phyloP scores from a whole-genome alignment of 2,113 vertebrate genomes.

The Heloderma charlesbogerti region DNA sequence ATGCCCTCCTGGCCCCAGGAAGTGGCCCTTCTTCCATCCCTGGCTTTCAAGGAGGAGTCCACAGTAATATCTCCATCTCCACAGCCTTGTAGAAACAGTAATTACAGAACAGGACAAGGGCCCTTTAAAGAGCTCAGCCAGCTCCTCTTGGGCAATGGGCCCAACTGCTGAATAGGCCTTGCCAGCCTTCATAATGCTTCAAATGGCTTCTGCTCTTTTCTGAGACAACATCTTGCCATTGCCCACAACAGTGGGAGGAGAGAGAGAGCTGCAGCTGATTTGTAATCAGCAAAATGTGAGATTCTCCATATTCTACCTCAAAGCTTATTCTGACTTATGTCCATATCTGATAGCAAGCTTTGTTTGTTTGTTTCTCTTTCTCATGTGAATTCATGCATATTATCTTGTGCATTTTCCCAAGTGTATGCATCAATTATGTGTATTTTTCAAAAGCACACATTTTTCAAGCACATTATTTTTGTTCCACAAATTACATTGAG shows the following conservation, averaged over 20 bases:
- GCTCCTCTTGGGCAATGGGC: background rate
- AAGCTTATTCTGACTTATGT: no score
- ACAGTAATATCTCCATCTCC: background rate
- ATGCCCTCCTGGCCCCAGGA: background rate
- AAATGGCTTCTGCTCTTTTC: background rate
- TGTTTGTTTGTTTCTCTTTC: no score
- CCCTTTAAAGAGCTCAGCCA: background rate
- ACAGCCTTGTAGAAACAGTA: background rate
- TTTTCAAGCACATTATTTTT: no score
- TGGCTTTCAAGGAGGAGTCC: background rate
- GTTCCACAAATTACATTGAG: no score
- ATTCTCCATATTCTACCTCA: no score
- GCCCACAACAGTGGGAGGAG: background rate
- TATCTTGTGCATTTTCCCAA: no score
- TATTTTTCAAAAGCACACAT: no score
- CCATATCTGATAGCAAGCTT: no score
- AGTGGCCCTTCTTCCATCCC: background rate
- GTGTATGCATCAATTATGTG: no score
- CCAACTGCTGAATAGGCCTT: background rate
- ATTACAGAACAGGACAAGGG: background rate
- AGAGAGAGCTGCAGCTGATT: background rate
- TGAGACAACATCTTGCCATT: background rate
- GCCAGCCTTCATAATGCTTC: background rate
- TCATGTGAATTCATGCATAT: no score
- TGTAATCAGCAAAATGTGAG: no score